phyloP scores from a whole-genome alignment of 2,888 invertebrate genomes.

The Seira musarum region DNA sequence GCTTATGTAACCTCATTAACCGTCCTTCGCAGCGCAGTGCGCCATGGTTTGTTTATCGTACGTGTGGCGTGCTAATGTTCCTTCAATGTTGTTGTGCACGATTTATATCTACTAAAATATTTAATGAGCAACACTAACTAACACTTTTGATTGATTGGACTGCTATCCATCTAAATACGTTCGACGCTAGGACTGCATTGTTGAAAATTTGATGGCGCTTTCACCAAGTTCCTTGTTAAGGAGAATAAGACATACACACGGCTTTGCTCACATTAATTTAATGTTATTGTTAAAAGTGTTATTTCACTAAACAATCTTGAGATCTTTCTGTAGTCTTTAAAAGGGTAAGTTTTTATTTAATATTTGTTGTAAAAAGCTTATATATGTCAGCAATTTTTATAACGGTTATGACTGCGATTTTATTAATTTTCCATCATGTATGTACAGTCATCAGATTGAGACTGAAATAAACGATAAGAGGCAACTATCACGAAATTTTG shows the following conservation, averaged over 20 bases:
- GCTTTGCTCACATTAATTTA: constrained; percentile 34
- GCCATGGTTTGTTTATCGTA: too few relatives aligned
- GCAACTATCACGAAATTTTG: too few relatives aligned
- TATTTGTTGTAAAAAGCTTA: neutral
- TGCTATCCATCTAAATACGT: neutral
- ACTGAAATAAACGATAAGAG: too few relatives aligned
- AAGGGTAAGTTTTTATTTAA: constrained; percentile 24
- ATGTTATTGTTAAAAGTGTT: neutral
- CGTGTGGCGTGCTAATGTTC: neutral
- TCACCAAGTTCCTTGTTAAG: constrained; percentile 34
- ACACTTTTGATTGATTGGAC: neutral
- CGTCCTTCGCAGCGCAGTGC: constrained; percentile 1
- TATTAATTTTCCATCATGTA: too few relatives aligned
- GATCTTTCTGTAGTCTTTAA: constrained; percentile 45
- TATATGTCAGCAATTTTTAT: too few relatives aligned
- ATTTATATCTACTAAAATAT: neutral
- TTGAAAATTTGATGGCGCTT: constrained; percentile 20
- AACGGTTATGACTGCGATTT: too few relatives aligned
- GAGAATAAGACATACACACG: neutral
- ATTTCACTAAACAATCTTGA: neutral
- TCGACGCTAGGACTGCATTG: neutral
- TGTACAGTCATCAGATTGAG: too few relatives aligned
- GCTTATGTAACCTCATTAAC: neutral
- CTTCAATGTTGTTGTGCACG: neutral
- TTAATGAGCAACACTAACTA: neutral